phyloP scores from a whole-genome alignment of 2,888 invertebrate genomes.

The Harmothoe impar region DNA sequence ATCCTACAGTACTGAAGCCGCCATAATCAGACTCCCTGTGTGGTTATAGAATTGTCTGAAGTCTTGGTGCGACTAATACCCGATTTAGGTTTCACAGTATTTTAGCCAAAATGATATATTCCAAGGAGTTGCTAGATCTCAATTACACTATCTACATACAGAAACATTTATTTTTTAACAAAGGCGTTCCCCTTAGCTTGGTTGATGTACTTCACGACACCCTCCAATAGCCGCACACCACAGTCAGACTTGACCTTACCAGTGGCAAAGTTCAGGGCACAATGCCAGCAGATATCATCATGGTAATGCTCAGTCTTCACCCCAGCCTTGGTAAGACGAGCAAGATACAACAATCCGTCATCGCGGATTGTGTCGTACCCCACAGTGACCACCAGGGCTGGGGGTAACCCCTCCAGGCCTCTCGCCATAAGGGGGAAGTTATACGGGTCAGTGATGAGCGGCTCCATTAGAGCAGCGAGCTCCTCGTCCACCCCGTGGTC shows the following conservation, averaged over 20 bases:
- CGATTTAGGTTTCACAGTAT: too few relatives aligned
- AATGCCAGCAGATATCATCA: slow-evolving; percentile 45
- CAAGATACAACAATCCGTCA: slow-evolving; percentile 18
- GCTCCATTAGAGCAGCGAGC: background rate
- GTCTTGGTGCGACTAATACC: too few relatives aligned
- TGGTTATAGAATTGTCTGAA: too few relatives aligned
- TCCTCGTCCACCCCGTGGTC: background rate
- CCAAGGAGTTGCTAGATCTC: too few relatives aligned
- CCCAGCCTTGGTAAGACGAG: background rate
- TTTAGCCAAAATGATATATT: too few relatives aligned
- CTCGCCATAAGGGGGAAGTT: slow-evolving; percentile 52
- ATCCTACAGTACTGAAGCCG: too few relatives aligned
- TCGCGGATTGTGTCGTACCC: slow-evolving; percentile 26
- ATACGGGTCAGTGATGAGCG: background rate
- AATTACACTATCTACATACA: too few relatives aligned
- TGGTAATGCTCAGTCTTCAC: slow-evolving; percentile 30
- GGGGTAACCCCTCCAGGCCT: background rate
- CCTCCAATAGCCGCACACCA: background rate
- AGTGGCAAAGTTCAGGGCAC: background rate
- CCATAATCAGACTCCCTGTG: too few relatives aligned
- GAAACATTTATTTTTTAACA: background rate
- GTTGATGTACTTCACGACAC: background rate
- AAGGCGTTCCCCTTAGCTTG: background rate
- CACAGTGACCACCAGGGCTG: slow-evolving; percentile 17
- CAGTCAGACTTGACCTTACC: slow-evolving; percentile 21